These are phyloP conservation scores for Heteromurus nitidus DNA, from an alignment of 2,888 invertebrate genomes.

Conservation along the genomic window DNA sequence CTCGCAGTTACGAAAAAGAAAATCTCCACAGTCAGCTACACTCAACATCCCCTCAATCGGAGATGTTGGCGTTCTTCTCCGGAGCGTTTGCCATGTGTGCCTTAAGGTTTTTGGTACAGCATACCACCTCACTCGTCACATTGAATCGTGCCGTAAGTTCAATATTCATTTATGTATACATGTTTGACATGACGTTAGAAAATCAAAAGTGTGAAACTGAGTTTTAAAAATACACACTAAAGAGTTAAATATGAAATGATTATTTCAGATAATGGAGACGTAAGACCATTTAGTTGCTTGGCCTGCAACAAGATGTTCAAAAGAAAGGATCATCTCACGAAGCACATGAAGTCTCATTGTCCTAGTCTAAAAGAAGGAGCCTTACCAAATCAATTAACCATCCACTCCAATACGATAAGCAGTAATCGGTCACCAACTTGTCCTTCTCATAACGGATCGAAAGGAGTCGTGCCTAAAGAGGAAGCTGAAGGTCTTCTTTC, in stretches of 20 bases:
- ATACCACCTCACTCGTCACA: constrained; percentile 69
- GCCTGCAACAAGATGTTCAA: constrained; percentile 70
- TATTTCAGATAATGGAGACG: constrained; percentile 63
- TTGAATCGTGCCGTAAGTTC: constrained; percentile 69
- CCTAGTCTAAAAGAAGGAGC: constrained; percentile 39
- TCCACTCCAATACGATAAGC: not conserved
- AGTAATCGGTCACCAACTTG: too few species aligned
- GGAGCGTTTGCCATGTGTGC: constrained; percentile 71
- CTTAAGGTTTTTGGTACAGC: constrained; percentile 72
- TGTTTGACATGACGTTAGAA: too few species aligned
- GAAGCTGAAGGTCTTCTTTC: too few species aligned
- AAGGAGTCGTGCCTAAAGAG: too few species aligned
- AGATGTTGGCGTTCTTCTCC: constrained; percentile 70
- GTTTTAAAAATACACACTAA: not conserved
- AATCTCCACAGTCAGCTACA: not conserved
- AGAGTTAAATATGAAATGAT: not conserved
- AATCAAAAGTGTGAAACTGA: too few species aligned
- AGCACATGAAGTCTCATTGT: constrained; percentile 71
- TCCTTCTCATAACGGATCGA: too few species aligned
- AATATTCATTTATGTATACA: too few species aligned
- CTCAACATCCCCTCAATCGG: constrained; percentile 60
- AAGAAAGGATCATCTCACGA: constrained; percentile 71
- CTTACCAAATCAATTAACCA: not conserved
- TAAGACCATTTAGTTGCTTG: constrained; percentile 68
- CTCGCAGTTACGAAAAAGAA: too few species aligned